Conservation (phyloP, 2,113 vertebrate species). For the Acanthisitta chloris region DNA sequence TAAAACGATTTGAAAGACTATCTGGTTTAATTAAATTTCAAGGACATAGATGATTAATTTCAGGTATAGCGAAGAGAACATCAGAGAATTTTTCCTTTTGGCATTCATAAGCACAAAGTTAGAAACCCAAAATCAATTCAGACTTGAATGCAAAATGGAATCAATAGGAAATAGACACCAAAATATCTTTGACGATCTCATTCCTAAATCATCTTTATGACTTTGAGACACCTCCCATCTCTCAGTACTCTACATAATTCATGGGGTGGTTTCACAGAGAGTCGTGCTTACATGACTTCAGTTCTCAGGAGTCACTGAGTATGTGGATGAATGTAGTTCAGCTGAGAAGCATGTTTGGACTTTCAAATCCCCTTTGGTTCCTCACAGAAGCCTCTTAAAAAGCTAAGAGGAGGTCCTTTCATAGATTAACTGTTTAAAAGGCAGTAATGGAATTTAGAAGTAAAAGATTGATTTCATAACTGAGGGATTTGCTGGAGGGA, state of each 20-base stretch:
- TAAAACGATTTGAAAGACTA: conserved; percentile 46
- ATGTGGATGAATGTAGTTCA: neutral
- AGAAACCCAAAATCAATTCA: neutral
- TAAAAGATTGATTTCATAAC: neutral
- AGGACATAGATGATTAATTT: conserved; percentile 29
- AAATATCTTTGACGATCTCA: neutral
- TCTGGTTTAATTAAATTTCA: conserved; percentile 59
- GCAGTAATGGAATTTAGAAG: neutral
- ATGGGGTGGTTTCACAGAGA: neutral
- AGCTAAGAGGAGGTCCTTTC: neutral
- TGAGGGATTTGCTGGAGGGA: neutral
- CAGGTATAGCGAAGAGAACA: conserved; percentile 15
- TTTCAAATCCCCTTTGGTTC: neutral
- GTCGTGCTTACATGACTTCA: neutral
- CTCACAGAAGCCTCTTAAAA: neutral
- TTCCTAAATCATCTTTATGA: neutral
- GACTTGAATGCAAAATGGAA: neutral
- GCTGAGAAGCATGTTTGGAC: neutral
- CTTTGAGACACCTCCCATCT: neutral
- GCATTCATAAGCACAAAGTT: neutral
- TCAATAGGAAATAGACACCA: neutral
- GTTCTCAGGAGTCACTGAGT: neutral
- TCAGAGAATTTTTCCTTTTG: conserved; percentile 20
- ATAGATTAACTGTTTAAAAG: neutral
- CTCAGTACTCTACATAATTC: neutral